These are phyloP conservation scores for Ictidomys tridecemlineatus DNA, from an alignment of 2,113 vertebrate genomes.

Conservation along the genomic window DNA sequence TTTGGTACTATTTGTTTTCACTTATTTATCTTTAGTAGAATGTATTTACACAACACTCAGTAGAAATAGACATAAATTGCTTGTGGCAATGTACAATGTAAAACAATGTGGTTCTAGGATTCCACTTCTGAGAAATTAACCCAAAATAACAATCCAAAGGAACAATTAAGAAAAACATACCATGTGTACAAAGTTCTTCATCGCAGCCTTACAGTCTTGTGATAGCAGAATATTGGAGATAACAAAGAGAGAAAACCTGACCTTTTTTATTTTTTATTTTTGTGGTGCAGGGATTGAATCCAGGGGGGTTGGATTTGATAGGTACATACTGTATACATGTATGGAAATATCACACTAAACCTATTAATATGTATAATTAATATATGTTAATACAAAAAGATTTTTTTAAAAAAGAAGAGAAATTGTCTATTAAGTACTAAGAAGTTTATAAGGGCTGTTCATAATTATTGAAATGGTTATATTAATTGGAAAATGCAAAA, in stretches of 20 bases:
- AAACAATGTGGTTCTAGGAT: neutral
- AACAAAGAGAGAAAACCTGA: neutral
- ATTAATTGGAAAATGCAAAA: neutral
- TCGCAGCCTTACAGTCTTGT: neutral
- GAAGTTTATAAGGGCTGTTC: neutral
- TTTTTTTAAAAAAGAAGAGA: neutral
- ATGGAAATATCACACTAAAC: neutral
- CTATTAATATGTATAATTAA: neutral
- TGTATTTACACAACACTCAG: neutral
- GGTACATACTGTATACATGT: no score
- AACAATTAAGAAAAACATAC: neutral
- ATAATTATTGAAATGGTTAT: neutral
- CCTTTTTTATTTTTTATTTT: no score
- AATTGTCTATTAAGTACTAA: neutral
- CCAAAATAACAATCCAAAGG: neutral
- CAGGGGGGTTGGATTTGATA: neutral
- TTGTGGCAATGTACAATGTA: neutral
- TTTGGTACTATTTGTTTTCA: neutral
- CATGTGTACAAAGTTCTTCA: neutral
- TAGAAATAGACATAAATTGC: neutral
- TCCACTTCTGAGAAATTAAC: neutral
- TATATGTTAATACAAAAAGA: neutral
- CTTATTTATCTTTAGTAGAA: neutral
- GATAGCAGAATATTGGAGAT: neutral
- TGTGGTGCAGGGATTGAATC: neutral